Evolutionary conservation across 2,888 invertebrate genomes (phyloP), one percentile per base, ranked within the genome.

Genomic region (Microctonus hyperodae): DNA sequence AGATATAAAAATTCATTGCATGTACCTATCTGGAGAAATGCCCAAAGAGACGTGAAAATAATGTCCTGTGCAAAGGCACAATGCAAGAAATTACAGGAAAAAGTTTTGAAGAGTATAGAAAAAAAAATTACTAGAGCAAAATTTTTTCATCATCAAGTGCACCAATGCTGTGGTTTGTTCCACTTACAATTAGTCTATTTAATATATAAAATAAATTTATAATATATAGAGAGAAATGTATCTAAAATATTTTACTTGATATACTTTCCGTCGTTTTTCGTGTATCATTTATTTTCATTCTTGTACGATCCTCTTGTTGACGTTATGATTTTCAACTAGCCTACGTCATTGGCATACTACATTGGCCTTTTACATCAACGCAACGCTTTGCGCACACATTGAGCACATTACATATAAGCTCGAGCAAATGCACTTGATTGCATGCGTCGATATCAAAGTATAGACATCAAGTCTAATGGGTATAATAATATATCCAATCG

Each of bases 301-400:
- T 56, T 51, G 65, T 69, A 59, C 67, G 66, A 62, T 67, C 67
- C 69, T 69, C 67, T 63, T 57, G 62, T 65, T 63, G 63, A 50
- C 64, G 64, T 67, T 16, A 58, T 67, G 61, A 63, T 56, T 62
- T 40, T n/a, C 67, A 40, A 56, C 51, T 58, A 55, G 59, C 31
- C 60, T 35, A 58, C 48, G 58, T 48, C 57, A 50, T 44, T n/a
- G 25, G 25, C 37, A 57, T 50, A 61, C 25, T 66, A 62, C n/a
- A n/a, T 57, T 35, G 56, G 68, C 62, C 62, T 63, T 64, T 67
- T 64, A 64, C 68, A 50, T 68, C 67, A 63, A 68, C 65, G 64
- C 44, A 51, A n/a, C 11, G n/a, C n/a, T 13, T 13, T 37, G n/a
- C 13, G n/a, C 1, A 37, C n/a, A n/a, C 4, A 37, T 13, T 4